Evolutionary conservation across 2,113 vertebrate genomes (phyloP).

Genomic region (Cichladusa arquata): DNA sequence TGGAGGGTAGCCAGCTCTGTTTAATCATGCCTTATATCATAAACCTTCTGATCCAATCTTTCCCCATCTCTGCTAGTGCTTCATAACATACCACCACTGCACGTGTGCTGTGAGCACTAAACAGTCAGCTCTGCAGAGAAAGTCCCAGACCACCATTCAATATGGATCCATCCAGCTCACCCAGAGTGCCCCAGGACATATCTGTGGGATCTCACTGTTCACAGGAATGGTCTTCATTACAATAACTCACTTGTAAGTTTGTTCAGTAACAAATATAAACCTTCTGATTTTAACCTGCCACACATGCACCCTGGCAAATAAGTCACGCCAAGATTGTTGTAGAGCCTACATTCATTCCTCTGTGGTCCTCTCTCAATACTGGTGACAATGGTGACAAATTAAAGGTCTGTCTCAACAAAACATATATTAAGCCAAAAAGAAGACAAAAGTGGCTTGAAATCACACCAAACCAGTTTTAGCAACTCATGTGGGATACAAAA

Average conservation of each 20-base stretch:
- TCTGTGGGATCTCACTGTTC: not conserved
- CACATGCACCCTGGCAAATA: not conserved
- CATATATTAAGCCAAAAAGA: not conserved
- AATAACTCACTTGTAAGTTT: not conserved
- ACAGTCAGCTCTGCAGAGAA: not conserved
- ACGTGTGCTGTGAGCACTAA: rapidly evolving
- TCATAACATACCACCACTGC: not conserved
- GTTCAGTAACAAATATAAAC: not conserved
- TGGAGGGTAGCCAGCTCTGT: not conserved
- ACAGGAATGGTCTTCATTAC: not conserved
- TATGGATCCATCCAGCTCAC: not conserved
- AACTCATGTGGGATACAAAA: not conserved
- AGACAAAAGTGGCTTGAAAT: not conserved
- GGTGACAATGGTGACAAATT: not conserved
- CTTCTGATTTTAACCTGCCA: not conserved
- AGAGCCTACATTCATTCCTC: not conserved
- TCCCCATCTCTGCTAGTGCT: not conserved
- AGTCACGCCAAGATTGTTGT: not conserved
- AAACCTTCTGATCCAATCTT: slow-evolving; percentile 19
- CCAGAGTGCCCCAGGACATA: not conserved
- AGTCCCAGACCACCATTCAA: not conserved
- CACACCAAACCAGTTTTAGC: not conserved
- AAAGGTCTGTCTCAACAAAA: not conserved
- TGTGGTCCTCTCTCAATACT: not conserved
- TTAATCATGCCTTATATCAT: not conserved